Evolutionary conservation across 2,888 invertebrate species (phyloP).

Genomic region (Mechanitis mazaeus): DNA sequence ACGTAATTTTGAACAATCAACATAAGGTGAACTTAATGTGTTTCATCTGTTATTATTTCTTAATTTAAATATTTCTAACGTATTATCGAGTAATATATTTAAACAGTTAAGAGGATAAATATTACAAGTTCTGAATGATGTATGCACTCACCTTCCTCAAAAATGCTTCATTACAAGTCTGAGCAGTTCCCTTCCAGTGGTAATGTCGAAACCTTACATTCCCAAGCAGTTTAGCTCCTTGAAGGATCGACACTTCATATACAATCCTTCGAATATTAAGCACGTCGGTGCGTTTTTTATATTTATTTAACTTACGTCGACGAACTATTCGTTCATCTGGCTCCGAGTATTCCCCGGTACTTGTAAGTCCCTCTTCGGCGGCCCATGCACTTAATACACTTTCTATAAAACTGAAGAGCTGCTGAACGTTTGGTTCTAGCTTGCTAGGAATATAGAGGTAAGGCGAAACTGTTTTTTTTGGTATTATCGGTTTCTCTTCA

Average conservation of each 20-base stretch:
- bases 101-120: neutral
- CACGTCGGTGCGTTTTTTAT: constrained; percentile 80
- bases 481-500: constrained; percentile 53
- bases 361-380: constrained; percentile 82
- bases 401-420: constrained; percentile 88
- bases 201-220: constrained; percentile 85
- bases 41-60: too few relatives aligned
- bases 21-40: too few relatives aligned
- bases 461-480: constrained; percentile 71
- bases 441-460: constrained; percentile 73
- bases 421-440: constrained; percentile 86
- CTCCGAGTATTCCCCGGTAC: constrained; percentile 84
- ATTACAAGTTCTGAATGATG: neutral
- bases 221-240: constrained; percentile 80
- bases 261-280: constrained; percentile 82
- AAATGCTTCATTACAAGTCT: constrained; percentile 92
- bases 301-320: constrained; percentile 77
- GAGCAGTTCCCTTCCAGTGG: constrained; percentile 90
- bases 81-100: neutral
- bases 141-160: constrained; percentile 84
- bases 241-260: constrained; percentile 82
- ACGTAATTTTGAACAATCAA: too few relatives aligned
- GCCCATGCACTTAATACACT: constrained; percentile 88
- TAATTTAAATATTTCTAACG: too few relatives aligned
- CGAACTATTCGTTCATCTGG: constrained; percentile 82